Conservation (phyloP, 2,113 vertebrate genomes). For the Kobus ellipsiprymnus region DNA sequence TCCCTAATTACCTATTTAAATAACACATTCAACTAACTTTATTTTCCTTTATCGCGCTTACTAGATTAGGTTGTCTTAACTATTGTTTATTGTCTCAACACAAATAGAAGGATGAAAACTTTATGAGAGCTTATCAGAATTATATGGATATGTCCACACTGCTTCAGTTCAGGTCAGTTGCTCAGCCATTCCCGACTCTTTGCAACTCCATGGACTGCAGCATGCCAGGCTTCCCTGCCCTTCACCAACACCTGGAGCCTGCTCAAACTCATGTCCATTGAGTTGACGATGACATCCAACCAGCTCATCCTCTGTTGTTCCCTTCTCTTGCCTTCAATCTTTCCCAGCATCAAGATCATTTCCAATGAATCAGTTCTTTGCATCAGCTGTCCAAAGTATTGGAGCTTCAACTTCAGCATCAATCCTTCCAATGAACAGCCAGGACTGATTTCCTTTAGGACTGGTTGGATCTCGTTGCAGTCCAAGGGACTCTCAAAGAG, state of each 20-base stretch:
- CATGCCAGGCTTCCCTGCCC: background rate
- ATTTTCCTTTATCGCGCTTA: background rate
- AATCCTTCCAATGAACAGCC: background rate
- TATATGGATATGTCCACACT: background rate
- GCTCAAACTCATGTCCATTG: background rate
- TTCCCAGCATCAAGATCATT: background rate
- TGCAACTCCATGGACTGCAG: background rate
- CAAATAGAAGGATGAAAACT: background rate
- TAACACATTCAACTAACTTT: background rate
- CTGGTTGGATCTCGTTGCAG: background rate
- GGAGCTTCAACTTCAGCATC: background rate
- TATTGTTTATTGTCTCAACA: background rate
- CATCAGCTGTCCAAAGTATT: background rate
- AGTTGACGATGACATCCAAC: background rate
- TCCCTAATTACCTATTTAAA: background rate
- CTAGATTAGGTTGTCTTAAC: background rate
- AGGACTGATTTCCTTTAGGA: background rate
- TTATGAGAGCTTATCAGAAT: background rate
- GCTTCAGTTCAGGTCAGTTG: background rate
- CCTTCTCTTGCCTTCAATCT: background rate
- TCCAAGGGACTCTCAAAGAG: background rate
- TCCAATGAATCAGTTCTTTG: background rate
- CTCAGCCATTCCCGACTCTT: background rate
- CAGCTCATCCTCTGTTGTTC: accelerated
- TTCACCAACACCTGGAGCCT: background rate